Percentiles rank a stretch among this genome's conserved stretches.
phyloP scores from a whole-genome alignment of 2,113 vertebrate species.

The Tyto alba region DNA sequence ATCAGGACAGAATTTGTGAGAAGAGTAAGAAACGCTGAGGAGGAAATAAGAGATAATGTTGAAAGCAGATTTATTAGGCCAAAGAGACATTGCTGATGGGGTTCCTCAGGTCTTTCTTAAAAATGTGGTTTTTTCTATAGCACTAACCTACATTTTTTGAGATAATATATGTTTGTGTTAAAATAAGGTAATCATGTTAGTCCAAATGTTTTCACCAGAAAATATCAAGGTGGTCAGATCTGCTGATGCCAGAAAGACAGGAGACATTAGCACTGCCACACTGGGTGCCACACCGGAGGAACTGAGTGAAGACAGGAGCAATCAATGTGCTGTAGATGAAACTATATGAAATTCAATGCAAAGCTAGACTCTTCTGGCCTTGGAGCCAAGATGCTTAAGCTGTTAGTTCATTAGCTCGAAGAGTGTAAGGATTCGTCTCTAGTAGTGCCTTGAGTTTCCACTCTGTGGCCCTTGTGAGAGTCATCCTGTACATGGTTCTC shows the following conservation, averaged over 20 bases:
- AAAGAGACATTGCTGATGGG: background rate
- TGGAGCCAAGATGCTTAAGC: background rate
- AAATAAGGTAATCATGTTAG: background rate
- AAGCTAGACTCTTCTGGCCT: background rate
- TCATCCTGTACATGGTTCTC: rapidly evolving
- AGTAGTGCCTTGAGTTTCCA: background rate
- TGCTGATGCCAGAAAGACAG: background rate
- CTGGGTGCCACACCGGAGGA: background rate
- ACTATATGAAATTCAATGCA: background rate
- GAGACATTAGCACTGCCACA: background rate
- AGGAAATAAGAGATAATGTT: background rate
- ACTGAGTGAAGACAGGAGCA: background rate
- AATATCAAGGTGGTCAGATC: background rate
- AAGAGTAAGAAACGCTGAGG: background rate
- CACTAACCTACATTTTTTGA: background rate
- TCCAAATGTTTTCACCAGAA: background rate
- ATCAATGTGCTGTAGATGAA: background rate
- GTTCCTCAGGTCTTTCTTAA: background rate
- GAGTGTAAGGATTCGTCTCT: background rate
- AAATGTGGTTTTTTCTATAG: background rate
- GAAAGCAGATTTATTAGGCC: background rate
- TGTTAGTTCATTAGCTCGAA: background rate
- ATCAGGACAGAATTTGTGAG: background rate
- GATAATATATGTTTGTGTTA: background rate
- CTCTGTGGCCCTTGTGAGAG: background rate